Evolutionary conservation across 2,113 vertebrate genomes (phyloP), one percentile per base, ranked within the genome.

Genomic region (Dromiciops gliroides): DNA sequence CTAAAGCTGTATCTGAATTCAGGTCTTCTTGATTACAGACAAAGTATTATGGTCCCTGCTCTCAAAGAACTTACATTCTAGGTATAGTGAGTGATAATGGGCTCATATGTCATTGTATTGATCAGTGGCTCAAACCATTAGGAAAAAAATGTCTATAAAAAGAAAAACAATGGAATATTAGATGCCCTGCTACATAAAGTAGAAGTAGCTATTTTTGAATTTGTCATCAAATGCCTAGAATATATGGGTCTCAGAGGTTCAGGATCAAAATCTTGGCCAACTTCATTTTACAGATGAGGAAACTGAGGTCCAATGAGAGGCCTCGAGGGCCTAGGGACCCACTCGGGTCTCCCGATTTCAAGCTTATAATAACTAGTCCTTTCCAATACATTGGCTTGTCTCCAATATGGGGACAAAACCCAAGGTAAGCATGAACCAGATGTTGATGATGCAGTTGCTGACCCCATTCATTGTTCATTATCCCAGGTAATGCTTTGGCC

Each of bases 301-400:
- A n/a, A 37, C 31, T 75, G 37, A 75, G 60, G 37, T 14, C 31
- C 31, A n/a, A n/a, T 12, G 5, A 75, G 4, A 4, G 31, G 3
- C 60, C 31, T 9, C 2, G 28, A 31, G 56, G 25, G 1, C 3
- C 4, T 31, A 89, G 24, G 90, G 25, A 92, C 22, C 91, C 91
- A 23, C 50, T 37, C 12, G 75, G 22, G 48, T 67, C 25, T 47
- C 51, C 10, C 28, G 67, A 24, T 67, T 75, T 89, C 8, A 93
- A 83, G 5, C 22, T 92, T 48, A 90, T 92, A 75, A 95, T 92
- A 91, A 83, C 93, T 75, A 93, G 37, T 92, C 9, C 50, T 19
- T 22, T 44, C 12, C 89, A 91, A 91, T 14, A 91, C 12, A 93
- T 47, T 94, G n/a, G 96, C 88, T 4, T 95, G 10, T 88, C 90